Base-by-base conservation (phyloP, 1,140 invertebrate genomes). In the Dolichoris vasculosae region DNA sequence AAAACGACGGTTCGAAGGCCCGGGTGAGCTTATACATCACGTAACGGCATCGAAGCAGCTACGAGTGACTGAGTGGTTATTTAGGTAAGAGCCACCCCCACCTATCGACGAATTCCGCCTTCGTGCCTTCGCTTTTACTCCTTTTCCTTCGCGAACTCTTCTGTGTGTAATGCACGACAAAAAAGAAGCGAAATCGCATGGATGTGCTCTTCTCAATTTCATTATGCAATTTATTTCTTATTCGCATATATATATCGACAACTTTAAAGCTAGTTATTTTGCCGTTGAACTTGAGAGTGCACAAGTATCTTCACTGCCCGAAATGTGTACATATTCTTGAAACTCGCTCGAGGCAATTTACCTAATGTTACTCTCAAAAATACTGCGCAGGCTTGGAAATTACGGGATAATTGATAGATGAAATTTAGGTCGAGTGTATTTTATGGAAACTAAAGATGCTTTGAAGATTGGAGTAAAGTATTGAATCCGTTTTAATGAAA, bases 1-100 rank as follows among this genome's bases (percentile, higher is more conserved):
- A 1, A 30, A 46, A 30, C n/a, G 30, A 32, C 26, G 40, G 40
- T 11, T 64, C 9, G 69, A 46, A 20, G 59, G 43, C 71, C 32
- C 40, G 89, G 88, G 88, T 88, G 88, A 90, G 90, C 91, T 92
- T 90, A 90, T 92, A 92, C 90, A 92, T 92, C 91, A 91, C 92
- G 91, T 92, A 92, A 92, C 90, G 90, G 91, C 91, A 90, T 91
- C 91, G 91, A 86, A 84, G 88, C 87, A 89, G 88, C 88, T 88
- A 85, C 90, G 89, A 93, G 93, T 93, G 93, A 93, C 93, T 93
- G 93, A 93, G 93, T 93, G 92, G 92, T 93, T 93, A 93, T 93
- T 93, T 93, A 93, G 93, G 92, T 93, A 93, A 93, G 92, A 93
- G 93, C 93, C 89, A 90, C 90, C 91, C 89, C 67, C 67, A 15